Base-by-base conservation (phyloP, 2,113 vertebrate genomes). In the Pachypanchax playfairii region DNA sequence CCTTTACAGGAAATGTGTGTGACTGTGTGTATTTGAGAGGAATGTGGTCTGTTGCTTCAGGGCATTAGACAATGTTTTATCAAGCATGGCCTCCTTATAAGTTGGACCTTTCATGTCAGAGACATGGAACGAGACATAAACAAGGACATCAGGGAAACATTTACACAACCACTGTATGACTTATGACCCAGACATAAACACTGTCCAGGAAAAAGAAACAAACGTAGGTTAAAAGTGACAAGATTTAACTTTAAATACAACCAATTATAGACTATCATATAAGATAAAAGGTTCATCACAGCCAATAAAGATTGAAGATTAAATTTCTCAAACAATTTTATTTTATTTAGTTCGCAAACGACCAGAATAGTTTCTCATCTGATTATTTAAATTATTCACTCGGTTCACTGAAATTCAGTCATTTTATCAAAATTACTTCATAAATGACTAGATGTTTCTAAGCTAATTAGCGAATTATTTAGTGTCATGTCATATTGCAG, bases 1-100 rank as follows among this genome's bases (percentile, higher is more conserved):
- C 49, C 56, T 73, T 65, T 59, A 47, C 24, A 43, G 73, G 22
- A 68, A 12, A 24, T 21, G 46, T 52, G 44, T 57, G 10, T 18
- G 33, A 46, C 22, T 67, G 44, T 31, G 54, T 39, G 21, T 53
- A 39, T 70, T 64, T 65, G 47, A 38, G 73, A 70, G 56, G 65
- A 52, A 66, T 63, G 68, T 88, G 74, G 65, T 81, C 83, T 68
- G 75, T 28, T 79, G 85, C 88, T 77, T 41, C 36, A 43, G 85
- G 85, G 75, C 73, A 41, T 61, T 65, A 62, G 63, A 74, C 70
- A 51, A 66, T 60, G 47, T 56, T 69, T 70, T 44, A 65, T 80
- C 65, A 62, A 67, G 58, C 74, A 65, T 48, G 43, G 70, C 70
- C 77, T 64, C 60, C 29, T 28, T 66, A 51, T 48, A 51, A 66